These are phyloP conservation scores for Zeuzera pyrina DNA, from an alignment of 2,888 invertebrate species.

Conservation along the genomic window DNA sequence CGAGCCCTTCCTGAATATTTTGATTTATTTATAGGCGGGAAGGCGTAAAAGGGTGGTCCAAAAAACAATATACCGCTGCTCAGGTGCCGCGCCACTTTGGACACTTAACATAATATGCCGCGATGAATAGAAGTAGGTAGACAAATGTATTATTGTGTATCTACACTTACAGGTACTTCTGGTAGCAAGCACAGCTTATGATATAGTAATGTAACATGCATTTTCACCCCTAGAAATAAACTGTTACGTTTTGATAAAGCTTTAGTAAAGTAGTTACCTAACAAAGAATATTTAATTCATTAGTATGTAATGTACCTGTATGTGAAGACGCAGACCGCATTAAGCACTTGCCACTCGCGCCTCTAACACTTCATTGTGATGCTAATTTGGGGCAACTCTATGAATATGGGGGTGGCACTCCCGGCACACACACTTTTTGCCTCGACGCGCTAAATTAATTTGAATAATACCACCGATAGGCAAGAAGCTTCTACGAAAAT, in stretches of 20 bases:
- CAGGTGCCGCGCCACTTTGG: constrained; percentile 34
- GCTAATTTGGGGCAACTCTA: constrained; percentile 68
- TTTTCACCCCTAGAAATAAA: too few species aligned
- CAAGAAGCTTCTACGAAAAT: constrained; percentile 50
- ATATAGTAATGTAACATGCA: too few species aligned
- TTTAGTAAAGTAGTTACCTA: constrained; percentile 46
- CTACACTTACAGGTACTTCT: neutral
- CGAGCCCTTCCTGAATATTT: constrained; percentile 72
- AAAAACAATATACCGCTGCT: constrained; percentile 59
- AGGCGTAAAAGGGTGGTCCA: constrained; percentile 66
- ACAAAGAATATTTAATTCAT: constrained; percentile 51
- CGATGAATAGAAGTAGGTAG: constrained; percentile 31
- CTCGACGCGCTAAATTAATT: constrained; percentile 66
- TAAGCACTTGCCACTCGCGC: constrained; percentile 58
- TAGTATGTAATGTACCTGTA: constrained; percentile 57
- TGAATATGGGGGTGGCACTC: constrained; percentile 61
- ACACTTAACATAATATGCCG: constrained; percentile 48
- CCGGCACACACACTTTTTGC: constrained; percentile 64
- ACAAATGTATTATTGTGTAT: constrained; percentile 7
- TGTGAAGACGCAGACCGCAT: constrained; percentile 58
- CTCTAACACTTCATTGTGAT: constrained; percentile 68
- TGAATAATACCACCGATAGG: constrained; percentile 69
- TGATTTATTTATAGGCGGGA: constrained; percentile 72
- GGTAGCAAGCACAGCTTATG: constrained; percentile 10
- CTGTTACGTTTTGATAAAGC: too few species aligned